Evolutionary conservation across 2,888 invertebrate genomes (phyloP), one percentile per base, ranked within the genome.

Genomic region (Agrotis exclamationis): DNA sequence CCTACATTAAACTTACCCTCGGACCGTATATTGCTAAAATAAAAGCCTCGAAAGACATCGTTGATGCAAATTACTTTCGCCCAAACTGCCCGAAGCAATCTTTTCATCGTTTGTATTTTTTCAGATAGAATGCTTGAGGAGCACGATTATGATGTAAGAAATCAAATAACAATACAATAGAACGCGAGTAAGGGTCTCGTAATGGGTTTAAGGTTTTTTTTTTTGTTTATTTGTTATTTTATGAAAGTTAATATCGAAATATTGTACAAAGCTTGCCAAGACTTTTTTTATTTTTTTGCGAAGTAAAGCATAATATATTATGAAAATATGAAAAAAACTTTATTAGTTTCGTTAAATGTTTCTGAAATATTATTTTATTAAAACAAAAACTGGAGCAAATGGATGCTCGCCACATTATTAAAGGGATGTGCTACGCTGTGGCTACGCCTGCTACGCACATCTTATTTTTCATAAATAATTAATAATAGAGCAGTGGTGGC

Each of bases 1-100:
- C 92, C 92, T 89, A 91, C 93, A 93, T 93, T 93, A 92, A 94
- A 94, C 92, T 92, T 92, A 89, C 87, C 85, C 87, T 86, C 87
- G 87, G 88, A 86, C 87, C 89, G 89, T 91, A 93, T 91, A 93
- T 91, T 88, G 88, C 90, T 89, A 90, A 92, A 93, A 93, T 92
- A 93, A 93, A 93, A 90, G 89, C 88, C 87, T 87, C 82, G 84
- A 85, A 86, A 84, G 83, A 84, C 65, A 74, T 74, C 78, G 78
- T 69, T 70, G 75, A 76, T 75, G 79, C 79, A 83, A 82, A 83
- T 85, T 84, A 83, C 76, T 74, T 67, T 70, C 39, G 33, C n/a
- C 66, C 50, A 63, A 66, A 66, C 63, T 66, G 64, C 72, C 72
- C 63, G 56, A 68, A 79, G 75, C 75, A 67, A 73, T 83, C 65